Base-by-base conservation (phyloP, 2,113 vertebrate species). In the Grallaria varia region DNA sequence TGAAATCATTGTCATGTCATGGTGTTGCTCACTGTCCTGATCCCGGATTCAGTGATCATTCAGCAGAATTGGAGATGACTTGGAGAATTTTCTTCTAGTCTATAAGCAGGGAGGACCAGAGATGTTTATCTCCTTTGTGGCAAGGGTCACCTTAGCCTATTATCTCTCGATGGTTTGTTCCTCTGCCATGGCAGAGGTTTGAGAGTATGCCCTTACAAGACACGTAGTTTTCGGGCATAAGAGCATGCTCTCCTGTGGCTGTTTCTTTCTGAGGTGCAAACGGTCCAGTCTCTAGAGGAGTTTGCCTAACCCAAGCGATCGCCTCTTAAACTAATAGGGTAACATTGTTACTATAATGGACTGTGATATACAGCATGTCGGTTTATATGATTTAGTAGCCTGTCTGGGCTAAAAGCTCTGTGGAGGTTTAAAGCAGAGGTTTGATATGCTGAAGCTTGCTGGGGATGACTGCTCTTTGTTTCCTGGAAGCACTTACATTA, bases 341-440 rank as follows among this genome's bases (percentile, higher is more conserved):
- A 92, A 93, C 86, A 39, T 85, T 85, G 88, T 80, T 95, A 50
- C 88, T 83, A 1, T 74, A 90, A 93, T 92, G 64, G 79, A 47
- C 90, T 89, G 79, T 77, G 76, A 78, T 80, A 55, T 44, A 78
- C 72, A 84, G 52, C 27, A 14, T 58, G 68, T 77, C 79, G 81
- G 50, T 83, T 86, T 73, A 45, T 63, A 28, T 71, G 88, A 93
- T 95, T 90, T 84, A 86, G 49, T 88, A 84, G 59, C 27, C 80
- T 92, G 42, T 86, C 69, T 71, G 47, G 75, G 55, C 45, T 93
- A 86, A 95, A 94, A 95, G 79, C 83, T 92, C 79, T 33, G 4
- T 63, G 45, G 52, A 97, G 84, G 59, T 89, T 88, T 74, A 86
- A 63, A 80, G 59, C 49, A 76, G 74, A 75, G 33, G n/a, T 74